phyloP scores from a whole-genome alignment of 2,113 vertebrate species.

The Pristiophorus japonicus region DNA sequence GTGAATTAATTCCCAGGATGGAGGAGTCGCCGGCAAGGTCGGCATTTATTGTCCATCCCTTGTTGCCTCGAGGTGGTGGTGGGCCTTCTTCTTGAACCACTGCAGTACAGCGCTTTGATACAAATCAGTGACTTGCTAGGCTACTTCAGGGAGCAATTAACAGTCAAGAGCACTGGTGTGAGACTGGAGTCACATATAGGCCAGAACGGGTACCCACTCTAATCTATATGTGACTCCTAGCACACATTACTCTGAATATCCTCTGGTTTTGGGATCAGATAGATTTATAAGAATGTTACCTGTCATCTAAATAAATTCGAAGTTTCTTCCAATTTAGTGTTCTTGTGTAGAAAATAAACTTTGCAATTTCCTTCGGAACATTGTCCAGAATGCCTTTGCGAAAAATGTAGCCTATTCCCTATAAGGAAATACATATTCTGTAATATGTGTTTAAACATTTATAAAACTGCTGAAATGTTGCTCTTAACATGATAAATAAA shows the following conservation, averaged over 20 bases:
- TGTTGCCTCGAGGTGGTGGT: background rate
- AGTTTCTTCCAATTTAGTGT: slow-evolving; percentile 98
- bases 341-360: slow-evolving; percentile 97
- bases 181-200: background rate
- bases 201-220: background rate
- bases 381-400: slow-evolving; percentile 88
- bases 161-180: background rate
- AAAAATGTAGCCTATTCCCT: slow-evolving; percentile 96
- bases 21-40: background rate
- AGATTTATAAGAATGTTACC: slow-evolving; percentile 55
- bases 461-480: background rate
- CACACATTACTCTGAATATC: background rate
- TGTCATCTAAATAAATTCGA: slow-evolving; percentile 92
- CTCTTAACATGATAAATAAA: background rate
- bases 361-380: slow-evolving; percentile 88
- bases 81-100: background rate
- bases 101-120: background rate
- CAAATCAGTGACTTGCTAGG: background rate
- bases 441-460: slow-evolving; percentile 20
- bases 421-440: slow-evolving; percentile 45
- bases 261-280: background rate
- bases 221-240: background rate
- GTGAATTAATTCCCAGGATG: background rate
- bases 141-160: background rate
- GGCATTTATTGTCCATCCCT: background rate